Percentiles rank a stretch among this genome's conserved stretches.
Conservation (phyloP, 2,888 invertebrate genomes). For the Metalampra italica region DNA sequence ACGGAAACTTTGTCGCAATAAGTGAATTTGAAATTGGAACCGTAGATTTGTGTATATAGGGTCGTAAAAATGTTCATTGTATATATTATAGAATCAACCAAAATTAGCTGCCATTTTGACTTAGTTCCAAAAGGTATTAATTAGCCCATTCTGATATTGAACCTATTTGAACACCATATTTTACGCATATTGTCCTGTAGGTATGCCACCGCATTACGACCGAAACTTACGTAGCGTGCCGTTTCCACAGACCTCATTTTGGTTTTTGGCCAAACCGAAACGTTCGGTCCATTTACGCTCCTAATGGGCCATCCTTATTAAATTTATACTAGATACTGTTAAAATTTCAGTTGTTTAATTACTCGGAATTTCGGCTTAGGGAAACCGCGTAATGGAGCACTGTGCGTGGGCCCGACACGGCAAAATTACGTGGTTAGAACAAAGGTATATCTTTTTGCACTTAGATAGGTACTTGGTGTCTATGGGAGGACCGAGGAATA, state of each 20-base stretch:
- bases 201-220: slow-evolving; percentile 14
- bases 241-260: slow-evolving; percentile 53
- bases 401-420: slow-evolving; percentile 38
- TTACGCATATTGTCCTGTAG: slow-evolving; percentile 6
- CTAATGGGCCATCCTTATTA: slow-evolving; percentile 72
- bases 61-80: no score
- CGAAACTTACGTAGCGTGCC: slow-evolving; percentile 37
- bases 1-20: no score
- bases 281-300: slow-evolving; percentile 60
- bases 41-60: no score
- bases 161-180: neutral
- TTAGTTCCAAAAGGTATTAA: no score
- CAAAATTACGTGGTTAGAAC: slow-evolving; percentile 54
- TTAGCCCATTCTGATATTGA: no score
- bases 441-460: slow-evolving; percentile 37
- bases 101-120: no score
- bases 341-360: slow-evolving; percentile 76
- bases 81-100: no score
- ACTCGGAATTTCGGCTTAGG: slow-evolving; percentile 63
- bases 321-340: slow-evolving; percentile 72
- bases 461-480: slow-evolving; percentile 18
- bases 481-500: neutral
- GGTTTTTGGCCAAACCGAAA: slow-evolving; percentile 73
- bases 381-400: slow-evolving; percentile 54
- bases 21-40: no score